Percentiles rank a stretch among this genome's conserved stretches.
Evolutionary conservation across 2,113 vertebrate species (phyloP).

Genomic region (Mirounga angustirostris): DNA sequence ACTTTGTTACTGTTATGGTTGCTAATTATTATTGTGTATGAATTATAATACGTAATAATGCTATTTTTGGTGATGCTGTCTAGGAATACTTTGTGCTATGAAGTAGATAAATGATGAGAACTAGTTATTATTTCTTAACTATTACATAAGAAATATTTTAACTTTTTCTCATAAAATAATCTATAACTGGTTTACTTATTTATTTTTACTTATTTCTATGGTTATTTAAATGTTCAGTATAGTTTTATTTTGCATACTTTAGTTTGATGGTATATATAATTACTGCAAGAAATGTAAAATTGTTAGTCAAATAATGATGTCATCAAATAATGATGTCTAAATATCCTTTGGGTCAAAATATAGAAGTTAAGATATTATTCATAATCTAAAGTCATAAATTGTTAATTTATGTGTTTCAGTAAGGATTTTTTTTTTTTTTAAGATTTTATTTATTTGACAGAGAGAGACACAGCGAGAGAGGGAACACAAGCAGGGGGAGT

Average conservation of each 20-base stretch:
- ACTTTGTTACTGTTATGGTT: neutral
- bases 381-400: neutral
- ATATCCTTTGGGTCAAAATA: neutral
- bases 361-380: neutral
- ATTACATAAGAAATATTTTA: neutral
- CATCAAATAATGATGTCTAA: neutral
- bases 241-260: neutral
- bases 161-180: neutral
- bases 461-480: no score
- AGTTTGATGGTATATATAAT: neutral
- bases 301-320: neutral
- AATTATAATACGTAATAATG: neutral
- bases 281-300: neutral
- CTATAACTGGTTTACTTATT: neutral
- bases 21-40: neutral
- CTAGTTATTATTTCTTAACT: neutral
- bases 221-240: neutral
- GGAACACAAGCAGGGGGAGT: no score
- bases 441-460: no score
- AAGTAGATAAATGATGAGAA: neutral
- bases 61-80: neutral
- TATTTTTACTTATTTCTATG: neutral
- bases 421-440: no score
- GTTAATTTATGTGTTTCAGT: neutral
- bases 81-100: neutral